Conservation (phyloP, 1,140 invertebrate species). For the Oreohelix idahoensis region DNA sequence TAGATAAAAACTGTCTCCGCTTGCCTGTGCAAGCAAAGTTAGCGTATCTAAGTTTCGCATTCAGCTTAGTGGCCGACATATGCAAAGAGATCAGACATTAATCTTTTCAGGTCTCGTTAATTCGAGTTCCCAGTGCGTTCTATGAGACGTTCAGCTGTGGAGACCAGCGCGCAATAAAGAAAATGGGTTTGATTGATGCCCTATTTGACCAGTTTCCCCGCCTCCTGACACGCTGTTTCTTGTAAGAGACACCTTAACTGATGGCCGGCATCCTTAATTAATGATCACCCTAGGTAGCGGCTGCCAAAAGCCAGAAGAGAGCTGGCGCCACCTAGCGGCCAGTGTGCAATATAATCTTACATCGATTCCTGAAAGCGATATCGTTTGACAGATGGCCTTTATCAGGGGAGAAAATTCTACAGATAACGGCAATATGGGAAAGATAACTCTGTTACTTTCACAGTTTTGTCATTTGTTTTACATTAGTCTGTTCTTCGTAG, state of each 20-base stretch:
- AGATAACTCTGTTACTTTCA: not conserved
- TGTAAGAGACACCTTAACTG: conserved; percentile 15
- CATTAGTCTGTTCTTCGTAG: no score
- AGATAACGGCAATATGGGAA: not conserved
- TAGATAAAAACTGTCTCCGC: no score
- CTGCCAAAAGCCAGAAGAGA: not conserved
- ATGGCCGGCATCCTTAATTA: conserved; percentile 2
- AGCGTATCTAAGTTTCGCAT: not conserved
- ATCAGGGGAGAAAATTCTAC: not conserved
- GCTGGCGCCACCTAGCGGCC: not conserved
- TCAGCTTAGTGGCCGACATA: not conserved
- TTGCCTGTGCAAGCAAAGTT: not conserved
- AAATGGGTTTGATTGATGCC: not conserved
- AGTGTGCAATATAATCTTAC: conserved; percentile 5
- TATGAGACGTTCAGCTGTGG: not conserved
- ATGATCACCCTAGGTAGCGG: not conserved
- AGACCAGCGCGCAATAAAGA: not conserved
- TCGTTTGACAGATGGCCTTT: conserved; percentile 10
- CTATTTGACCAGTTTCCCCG: not conserved
- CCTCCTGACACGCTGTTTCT: not conserved
- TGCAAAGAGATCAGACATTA: not conserved
- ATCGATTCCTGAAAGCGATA: not conserved
- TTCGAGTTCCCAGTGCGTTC: not conserved
- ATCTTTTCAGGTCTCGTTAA: not conserved
- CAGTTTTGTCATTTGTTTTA: not conserved